phyloP scores from a whole-genome alignment of 2,797 vertebrate species.

The Carcharodon carcharias region DNA sequence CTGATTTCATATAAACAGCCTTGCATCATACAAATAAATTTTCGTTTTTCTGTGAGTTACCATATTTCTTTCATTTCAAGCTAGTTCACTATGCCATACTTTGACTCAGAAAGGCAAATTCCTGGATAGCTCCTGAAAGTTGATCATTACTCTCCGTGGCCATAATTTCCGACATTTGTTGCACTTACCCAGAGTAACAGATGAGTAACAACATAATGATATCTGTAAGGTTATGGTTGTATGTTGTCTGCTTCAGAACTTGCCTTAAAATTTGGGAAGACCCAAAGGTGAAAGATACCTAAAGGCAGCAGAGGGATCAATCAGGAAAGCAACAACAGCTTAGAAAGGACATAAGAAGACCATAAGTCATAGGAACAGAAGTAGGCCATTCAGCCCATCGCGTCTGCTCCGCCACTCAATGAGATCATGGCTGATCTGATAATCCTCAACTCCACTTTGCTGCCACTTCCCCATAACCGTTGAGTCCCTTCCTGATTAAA shows the following conservation, averaged over 20 bases:
- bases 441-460: too few species aligned
- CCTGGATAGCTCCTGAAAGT: neutral
- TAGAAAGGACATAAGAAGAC: neutral
- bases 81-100: neutral
- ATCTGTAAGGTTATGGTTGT: neutral
- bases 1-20: neutral
- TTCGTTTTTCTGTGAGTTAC: neutral
- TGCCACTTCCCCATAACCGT: too few species aligned
- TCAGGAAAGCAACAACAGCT: neutral
- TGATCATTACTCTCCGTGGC: neutral
- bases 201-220: too few species aligned
- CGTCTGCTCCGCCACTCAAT: too few species aligned
- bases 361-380: too few species aligned
- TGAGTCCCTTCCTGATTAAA: too few species aligned
- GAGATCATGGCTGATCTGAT: too few species aligned
- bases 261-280: neutral
- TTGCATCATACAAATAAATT: neutral
- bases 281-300: neutral
- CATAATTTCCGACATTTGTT: neutral
- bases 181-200: neutral
- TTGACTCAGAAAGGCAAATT: neutral
- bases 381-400: too few species aligned
- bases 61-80: neutral
- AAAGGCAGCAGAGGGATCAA: neutral
- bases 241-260: neutral